These are phyloP conservation scores for Hippasteria phrygiana DNA, from an alignment of 53 echinoderm and acorn worm genomes.

Conservation along the genomic window DNA sequence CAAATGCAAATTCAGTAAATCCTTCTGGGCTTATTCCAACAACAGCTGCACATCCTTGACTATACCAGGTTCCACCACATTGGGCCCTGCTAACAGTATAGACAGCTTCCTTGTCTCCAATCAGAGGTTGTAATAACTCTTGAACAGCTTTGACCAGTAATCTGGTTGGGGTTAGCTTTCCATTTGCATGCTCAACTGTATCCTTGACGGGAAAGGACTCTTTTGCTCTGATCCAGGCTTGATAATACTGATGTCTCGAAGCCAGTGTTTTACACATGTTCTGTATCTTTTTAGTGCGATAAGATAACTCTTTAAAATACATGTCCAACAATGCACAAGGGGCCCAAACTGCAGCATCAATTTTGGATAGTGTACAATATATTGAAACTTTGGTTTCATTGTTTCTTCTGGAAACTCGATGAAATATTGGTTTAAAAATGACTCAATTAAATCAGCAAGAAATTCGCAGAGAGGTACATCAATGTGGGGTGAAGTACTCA, in stretches of 20 bases:
- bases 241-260: slow-evolving; percentile 37
- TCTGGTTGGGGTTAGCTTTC: slow-evolving; percentile 20
- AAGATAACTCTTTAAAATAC: slow-evolving; percentile 42
- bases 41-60: slow-evolving; percentile 40
- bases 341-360: slow-evolving; percentile 61
- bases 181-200: slow-evolving; percentile 30
- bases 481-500: slow-evolving; percentile 10
- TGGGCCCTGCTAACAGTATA: slow-evolving; percentile 38
- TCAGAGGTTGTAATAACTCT: slow-evolving; percentile 10
- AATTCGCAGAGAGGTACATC: slow-evolving; percentile 29
- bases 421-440: slow-evolving; percentile 36
- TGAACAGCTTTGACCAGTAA: slow-evolving; percentile 10
- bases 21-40: slow-evolving; percentile 38
- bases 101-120: slow-evolving; percentile 17
- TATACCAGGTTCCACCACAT: slow-evolving; percentile 29
- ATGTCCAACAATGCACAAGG: slow-evolving; percentile 33
- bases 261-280: slow-evolving; percentile 52
- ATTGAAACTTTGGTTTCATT: slow-evolving; percentile 72
- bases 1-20: slow-evolving; percentile 27
- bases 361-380: slow-evolving; percentile 62
- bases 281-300: slow-evolving; percentile 31
- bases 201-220: background rate
- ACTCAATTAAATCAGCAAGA: slow-evolving; percentile 56
- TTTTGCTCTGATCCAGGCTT: slow-evolving; percentile 40
- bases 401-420: slow-evolving; percentile 54